phyloP scores from a whole-genome alignment of 92 coral and sea anemone genomes.

The Virgularia gustaviana region DNA sequence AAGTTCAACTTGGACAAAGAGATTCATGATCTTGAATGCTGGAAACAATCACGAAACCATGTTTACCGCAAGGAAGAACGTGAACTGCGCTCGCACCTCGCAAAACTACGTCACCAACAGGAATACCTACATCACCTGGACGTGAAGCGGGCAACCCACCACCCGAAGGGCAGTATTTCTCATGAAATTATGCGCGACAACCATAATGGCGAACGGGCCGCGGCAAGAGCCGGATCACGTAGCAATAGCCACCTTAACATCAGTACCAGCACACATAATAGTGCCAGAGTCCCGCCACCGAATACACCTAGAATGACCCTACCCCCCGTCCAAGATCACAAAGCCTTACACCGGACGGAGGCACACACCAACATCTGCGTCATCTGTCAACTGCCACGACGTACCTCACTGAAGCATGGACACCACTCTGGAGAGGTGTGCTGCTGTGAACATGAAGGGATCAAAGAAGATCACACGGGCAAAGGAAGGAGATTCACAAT shows the following conservation, averaged over 20 bases:
- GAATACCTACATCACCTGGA: conserved; percentile 57
- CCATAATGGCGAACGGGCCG: too few relatives aligned
- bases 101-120: conserved; percentile 65
- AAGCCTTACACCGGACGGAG: conserved; percentile 64
- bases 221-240: too few relatives aligned
- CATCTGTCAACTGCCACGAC: conserved; percentile 68
- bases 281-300: conserved; percentile 39
- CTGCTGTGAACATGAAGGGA: conserved; percentile 48
- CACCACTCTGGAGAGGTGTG: conserved; percentile 41
- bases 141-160: conserved; percentile 24
- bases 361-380: conserved; percentile 76
- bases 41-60: conserved; percentile 76
- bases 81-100: conserved; percentile 64
- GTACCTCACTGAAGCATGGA: conserved; percentile 37
- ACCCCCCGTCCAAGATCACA: conserved; percentile 14
- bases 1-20: conserved; percentile 73
- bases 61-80: conserved; percentile 81
- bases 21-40: conserved; percentile 73
- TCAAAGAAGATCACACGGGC: conserved; percentile 17
- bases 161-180: conserved; percentile 20
- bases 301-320: background rate
- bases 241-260: background rate
- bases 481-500: conserved; percentile 15
- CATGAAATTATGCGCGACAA: too few relatives aligned
- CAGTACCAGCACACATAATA: conserved; percentile 37